A percentile compares a stretch with the other conserved stretches of the same genome.
phyloP scores from a whole-genome alignment of 30 jellyfish, hydroid and myxozoan genomes.

The Catostylus mosaicus region DNA sequence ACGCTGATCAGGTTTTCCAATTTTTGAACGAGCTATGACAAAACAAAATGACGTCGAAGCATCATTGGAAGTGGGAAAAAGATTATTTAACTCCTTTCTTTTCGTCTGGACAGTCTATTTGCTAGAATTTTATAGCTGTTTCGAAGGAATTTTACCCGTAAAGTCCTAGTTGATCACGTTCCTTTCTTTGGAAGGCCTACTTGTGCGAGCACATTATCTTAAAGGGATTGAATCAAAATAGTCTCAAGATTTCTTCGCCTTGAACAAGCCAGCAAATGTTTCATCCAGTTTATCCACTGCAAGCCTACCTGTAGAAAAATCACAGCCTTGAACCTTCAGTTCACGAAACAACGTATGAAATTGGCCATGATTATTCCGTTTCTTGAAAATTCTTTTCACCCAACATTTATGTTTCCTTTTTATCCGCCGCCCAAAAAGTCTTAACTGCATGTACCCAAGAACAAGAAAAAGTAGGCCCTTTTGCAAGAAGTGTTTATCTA shows the following conservation, averaged over 20 bases:
- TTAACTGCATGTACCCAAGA: conserved; percentile 15
- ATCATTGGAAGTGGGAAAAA: too few species aligned
- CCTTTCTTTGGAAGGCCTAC: neutral
- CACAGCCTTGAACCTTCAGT: conserved; percentile 35
- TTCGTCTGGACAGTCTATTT: too few species aligned
- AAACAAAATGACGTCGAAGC: too few species aligned
- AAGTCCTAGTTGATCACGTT: too few species aligned
- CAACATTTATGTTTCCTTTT: conserved; percentile 32
- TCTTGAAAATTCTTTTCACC: conserved; percentile 29
- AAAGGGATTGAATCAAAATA: neutral
- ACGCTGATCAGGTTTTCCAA: neutral
- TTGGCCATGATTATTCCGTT: conserved; percentile 35
- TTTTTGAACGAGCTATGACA: too few species aligned
- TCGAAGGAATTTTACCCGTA: neutral
- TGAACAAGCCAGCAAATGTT: conserved; percentile 2
- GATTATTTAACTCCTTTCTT: too few species aligned
- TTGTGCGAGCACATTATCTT: neutral
- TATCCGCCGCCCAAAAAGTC: neutral
- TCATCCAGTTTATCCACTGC: neutral
- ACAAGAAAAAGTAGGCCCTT: neutral
- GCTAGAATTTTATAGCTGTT: neutral
- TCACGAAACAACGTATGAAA: conserved; percentile 16
- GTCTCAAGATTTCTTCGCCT: conserved; percentile 10
- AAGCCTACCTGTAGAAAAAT: conserved; percentile 23
- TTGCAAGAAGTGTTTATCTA: neutral